phyloP scores from a whole-genome alignment of 1,140 invertebrate species.

The Drosophila pseudoananassae region DNA sequence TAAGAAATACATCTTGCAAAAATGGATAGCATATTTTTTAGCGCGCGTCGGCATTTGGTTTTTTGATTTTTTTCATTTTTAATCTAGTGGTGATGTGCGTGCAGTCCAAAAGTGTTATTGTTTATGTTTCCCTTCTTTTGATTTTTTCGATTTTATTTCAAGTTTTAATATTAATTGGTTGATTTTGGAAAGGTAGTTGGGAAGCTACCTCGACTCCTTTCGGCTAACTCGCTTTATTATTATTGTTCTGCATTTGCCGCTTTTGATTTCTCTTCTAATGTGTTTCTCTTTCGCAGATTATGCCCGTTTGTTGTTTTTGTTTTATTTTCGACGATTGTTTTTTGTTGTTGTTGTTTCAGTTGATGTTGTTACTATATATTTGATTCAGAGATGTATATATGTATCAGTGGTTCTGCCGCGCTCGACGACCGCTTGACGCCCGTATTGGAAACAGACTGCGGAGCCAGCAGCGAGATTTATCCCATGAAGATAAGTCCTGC shows the following conservation, averaged over 20 bases:
- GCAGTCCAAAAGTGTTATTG: background rate
- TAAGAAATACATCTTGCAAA: background rate
- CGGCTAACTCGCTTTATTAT: background rate
- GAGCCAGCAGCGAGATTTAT: constrained; percentile 72
- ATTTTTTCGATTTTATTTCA: background rate
- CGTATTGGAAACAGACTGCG: constrained; percentile 81
- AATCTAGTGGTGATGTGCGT: background rate
- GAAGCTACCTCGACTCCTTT: constrained; percentile 18
- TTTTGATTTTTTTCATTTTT: background rate
- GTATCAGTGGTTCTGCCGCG: constrained; percentile 50
- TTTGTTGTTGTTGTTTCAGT: constrained; percentile 9
- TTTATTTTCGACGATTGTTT: constrained; percentile 6
- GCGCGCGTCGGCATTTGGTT: constrained; percentile 10
- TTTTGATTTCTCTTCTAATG: constrained; percentile 5
- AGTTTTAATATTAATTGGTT: background rate
- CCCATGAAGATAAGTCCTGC: constrained; percentile 70
- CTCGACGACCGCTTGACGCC: constrained; percentile 80
- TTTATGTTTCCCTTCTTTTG: background rate
- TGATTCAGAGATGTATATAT: constrained; percentile 13
- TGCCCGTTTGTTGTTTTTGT: constrained; percentile 11
- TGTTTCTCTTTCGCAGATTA: background rate
- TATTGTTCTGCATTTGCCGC: constrained; percentile 22
- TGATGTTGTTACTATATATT: constrained; percentile 15
- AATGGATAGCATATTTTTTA: background rate
- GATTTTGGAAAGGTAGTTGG: background rate